Conservation (phyloP, 2,797 vertebrate species). For the Channa striata region DNA sequence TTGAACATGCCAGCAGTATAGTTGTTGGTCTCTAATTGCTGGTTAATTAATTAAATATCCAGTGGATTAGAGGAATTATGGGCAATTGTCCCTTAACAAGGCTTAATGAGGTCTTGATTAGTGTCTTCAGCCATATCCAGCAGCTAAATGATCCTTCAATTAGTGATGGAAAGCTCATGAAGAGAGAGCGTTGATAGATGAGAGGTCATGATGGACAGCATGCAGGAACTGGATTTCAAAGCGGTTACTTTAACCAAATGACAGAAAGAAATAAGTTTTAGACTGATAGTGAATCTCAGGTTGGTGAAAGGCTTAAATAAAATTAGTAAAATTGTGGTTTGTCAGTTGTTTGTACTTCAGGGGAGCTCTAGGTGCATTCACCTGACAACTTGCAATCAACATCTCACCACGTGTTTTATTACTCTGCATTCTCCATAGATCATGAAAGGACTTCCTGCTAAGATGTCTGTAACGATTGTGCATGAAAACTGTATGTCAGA, state of each 20-base stretch:
- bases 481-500: too few species aligned
- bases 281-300: background rate
- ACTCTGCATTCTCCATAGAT: too few species aligned
- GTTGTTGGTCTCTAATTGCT: constrained; percentile 68
- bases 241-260: constrained; percentile 10
- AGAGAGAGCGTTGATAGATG: constrained; percentile 34
- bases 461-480: too few species aligned
- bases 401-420: background rate
- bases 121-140: constrained; percentile 70
- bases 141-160: constrained; percentile 74
- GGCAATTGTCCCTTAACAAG: constrained; percentile 74
- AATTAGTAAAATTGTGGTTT: background rate
- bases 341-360: too few species aligned
- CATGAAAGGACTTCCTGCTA: too few species aligned
- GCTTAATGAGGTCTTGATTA: constrained; percentile 78
- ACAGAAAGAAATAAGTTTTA: constrained; percentile 41
- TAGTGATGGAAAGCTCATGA: constrained; percentile 65
- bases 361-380: too few species aligned
- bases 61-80: constrained; percentile 76
- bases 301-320: background rate
- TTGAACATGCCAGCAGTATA: constrained; percentile 51
- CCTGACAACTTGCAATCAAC: background rate
- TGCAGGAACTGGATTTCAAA: constrained; percentile 13
- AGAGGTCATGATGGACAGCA: constrained; percentile 51
- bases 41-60: constrained; percentile 78